Conservation (phyloP, 2,113 vertebrate genomes). For the Bucco capensis region DNA sequence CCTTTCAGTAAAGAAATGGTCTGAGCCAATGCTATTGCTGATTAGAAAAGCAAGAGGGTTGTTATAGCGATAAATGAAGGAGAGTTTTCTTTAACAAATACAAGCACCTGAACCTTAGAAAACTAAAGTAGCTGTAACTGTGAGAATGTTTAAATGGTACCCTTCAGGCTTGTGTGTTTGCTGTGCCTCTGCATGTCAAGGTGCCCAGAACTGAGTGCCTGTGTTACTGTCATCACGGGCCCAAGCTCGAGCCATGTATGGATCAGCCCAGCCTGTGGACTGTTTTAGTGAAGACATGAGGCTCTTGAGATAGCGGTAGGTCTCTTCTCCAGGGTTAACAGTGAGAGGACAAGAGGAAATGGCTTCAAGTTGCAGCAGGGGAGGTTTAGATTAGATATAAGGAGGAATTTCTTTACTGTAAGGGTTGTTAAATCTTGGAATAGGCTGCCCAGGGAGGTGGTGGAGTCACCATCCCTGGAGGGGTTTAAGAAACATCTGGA, state of each 20-base stretch:
- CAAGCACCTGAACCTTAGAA: neutral
- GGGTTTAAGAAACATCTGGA: too few relatives aligned
- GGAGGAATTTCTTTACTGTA: too few relatives aligned
- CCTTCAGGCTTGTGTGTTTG: neutral
- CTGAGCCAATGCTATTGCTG: neutral
- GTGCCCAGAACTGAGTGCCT: neutral
- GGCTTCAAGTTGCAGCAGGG: too few relatives aligned
- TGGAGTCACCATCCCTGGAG: too few relatives aligned
- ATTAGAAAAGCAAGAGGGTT: neutral
- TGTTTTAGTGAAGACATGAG: accelerated
- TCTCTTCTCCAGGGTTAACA: too few relatives aligned
- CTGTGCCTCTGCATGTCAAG: neutral
- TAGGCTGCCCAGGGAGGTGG: too few relatives aligned
- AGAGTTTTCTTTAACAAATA: neutral
- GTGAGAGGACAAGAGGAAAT: too few relatives aligned
- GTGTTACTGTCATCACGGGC: accelerated
- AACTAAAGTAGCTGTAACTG: neutral
- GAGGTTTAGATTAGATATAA: too few relatives aligned
- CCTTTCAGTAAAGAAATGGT: too few relatives aligned
- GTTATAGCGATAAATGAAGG: neutral
- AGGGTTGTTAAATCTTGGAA: too few relatives aligned
- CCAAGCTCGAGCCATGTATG: neutral
- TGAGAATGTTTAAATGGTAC: neutral
- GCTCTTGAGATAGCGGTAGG: too few relatives aligned
- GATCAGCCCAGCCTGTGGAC: neutral